Percentiles rank a stretch among this genome's conserved stretches.
These are phyloP conservation scores for Octomys mimax DNA, from an alignment of 2,797 vertebrate species.

Conservation along the genomic window DNA sequence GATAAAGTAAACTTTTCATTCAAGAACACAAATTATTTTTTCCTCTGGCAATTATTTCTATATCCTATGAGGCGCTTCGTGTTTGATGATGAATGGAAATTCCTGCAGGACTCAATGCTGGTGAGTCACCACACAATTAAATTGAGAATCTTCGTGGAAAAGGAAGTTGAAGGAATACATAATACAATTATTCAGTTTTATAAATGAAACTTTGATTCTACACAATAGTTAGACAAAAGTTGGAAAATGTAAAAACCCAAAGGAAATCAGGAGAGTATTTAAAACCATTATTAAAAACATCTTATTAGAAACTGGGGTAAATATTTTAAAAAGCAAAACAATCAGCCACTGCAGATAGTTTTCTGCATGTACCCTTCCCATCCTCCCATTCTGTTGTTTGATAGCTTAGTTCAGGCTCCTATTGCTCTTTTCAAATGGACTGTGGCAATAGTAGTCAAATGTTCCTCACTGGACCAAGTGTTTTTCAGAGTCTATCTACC, in stretches of 20 bases:
- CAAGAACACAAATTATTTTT: constrained; percentile 59
- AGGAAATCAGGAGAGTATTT: constrained; percentile 51
- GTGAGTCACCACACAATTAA: constrained; percentile 76
- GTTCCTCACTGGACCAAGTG: background rate
- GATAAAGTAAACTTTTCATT: constrained; percentile 63
- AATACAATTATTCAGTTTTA: constrained; percentile 63
- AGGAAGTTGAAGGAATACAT: constrained; percentile 56
- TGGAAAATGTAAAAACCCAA: constrained; percentile 61
- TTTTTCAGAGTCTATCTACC: background rate
- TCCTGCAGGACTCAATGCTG: constrained; percentile 58
- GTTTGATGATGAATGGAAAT: constrained; percentile 63
- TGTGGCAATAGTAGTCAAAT: constrained; percentile 25
- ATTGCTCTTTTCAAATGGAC: constrained; percentile 16
- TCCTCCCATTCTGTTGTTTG: constrained; percentile 12
- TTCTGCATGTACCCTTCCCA: constrained; percentile 25
- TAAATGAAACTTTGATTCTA: constrained; percentile 60
- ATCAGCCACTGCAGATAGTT: background rate
- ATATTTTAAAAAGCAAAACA: constrained; percentile 61
- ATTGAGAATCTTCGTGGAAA: constrained; percentile 71
- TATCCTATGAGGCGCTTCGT: constrained; percentile 10
- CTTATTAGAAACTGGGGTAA: constrained; percentile 60
- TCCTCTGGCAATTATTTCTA: constrained; percentile 67
- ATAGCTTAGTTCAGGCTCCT: background rate
- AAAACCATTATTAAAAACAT: constrained; percentile 58
- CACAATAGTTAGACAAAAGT: constrained; percentile 52